These are phyloP conservation scores for Xylocopa sonorina DNA, from an alignment of 1,140 invertebrate genomes.

Conservation along the genomic window DNA sequence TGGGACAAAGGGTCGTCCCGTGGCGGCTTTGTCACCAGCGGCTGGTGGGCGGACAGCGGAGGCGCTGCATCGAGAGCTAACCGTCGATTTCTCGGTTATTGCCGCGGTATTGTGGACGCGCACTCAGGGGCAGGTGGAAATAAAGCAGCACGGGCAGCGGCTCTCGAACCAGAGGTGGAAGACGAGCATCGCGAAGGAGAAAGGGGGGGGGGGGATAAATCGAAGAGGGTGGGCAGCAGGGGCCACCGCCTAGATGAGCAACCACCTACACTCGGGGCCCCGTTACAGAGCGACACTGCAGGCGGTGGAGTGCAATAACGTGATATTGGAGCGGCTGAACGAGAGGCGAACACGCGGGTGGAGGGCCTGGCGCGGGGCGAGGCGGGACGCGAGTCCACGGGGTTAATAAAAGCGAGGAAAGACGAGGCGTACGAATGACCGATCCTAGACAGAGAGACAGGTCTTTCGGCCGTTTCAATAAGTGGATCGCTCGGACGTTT, in stretches of 20 bases:
- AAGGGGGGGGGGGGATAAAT: too few relatives aligned
- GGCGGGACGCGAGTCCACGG: too few relatives aligned
- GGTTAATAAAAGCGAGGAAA: slow-evolving; percentile 62
- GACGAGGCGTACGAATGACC: slow-evolving; percentile 52
- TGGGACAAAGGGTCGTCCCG: slow-evolving; percentile 48
- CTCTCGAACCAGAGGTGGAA: slow-evolving; percentile 4
- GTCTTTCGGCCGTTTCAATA: slow-evolving; percentile 43
- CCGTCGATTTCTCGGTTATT: slow-evolving; percentile 70
- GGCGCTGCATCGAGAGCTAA: slow-evolving; percentile 63
- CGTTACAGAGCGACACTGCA: slow-evolving; percentile 61
- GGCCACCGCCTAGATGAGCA: slow-evolving; percentile 63
- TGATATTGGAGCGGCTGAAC: slow-evolving; percentile 60
- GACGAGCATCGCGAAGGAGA: slow-evolving; percentile 42
- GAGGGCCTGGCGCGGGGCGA: neutral
- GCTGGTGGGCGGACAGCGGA: slow-evolving; percentile 30
- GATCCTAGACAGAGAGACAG: slow-evolving; percentile 24
- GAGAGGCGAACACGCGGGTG: neutral
- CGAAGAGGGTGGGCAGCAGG: slow-evolving; percentile 59
- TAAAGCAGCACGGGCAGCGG: slow-evolving; percentile 53
- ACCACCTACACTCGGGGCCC: slow-evolving; percentile 47
- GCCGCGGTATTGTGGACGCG: slow-evolving; percentile 65
- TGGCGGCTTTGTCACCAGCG: slow-evolving; percentile 50
- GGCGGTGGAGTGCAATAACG: slow-evolving; percentile 68
- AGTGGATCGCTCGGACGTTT: slow-evolving; percentile 54
- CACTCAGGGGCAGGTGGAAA: slow-evolving; percentile 62